A percentile compares a stretch with the other conserved stretches of the same genome.
Conservation (phyloP, 2,888 invertebrate species). For the Ganaspis brasiliensis region DNA sequence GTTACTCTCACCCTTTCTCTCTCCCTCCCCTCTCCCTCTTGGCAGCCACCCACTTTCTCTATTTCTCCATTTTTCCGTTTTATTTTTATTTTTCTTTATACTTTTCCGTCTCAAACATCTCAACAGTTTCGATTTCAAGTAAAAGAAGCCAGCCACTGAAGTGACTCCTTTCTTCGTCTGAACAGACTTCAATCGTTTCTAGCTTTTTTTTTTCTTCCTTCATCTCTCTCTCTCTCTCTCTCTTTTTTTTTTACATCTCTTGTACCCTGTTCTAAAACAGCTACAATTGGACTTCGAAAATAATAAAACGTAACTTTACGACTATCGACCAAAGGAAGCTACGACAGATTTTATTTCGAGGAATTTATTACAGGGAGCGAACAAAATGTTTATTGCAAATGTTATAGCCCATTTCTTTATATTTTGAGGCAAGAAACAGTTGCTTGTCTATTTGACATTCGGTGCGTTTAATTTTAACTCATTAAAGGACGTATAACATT, state of each 20-base stretch:
- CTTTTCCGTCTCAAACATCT: constrained; percentile 45
- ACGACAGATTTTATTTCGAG: constrained; percentile 10
- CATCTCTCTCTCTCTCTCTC: background rate
- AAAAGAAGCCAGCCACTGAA: constrained; percentile 50
- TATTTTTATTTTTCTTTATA: constrained; percentile 32
- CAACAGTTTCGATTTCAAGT: constrained; percentile 48
- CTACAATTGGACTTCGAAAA: constrained; percentile 42
- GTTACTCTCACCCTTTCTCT: constrained; percentile 48
- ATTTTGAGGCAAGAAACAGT: constrained; percentile 11
- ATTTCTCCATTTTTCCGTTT: constrained; percentile 36
- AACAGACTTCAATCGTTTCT: constrained; percentile 12
- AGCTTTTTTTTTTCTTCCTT: constrained; percentile 32
- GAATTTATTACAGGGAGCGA: background rate
- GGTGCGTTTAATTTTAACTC: no score
- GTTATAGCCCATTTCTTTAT: constrained; percentile 31
- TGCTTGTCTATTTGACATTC: background rate
- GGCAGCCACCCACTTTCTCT: constrained; percentile 7
- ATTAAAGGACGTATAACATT: no score
- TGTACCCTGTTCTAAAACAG: constrained; percentile 28
- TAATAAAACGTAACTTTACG: constrained; percentile 40
- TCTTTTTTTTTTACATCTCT: background rate
- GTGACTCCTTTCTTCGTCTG: constrained; percentile 39
- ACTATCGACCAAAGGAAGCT: constrained; percentile 12
- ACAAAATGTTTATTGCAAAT: constrained; percentile 16
- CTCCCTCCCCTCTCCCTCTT: background rate